phyloP scores from a whole-genome alignment of 2,888 invertebrate genomes.

The Arctia plantaginis region DNA sequence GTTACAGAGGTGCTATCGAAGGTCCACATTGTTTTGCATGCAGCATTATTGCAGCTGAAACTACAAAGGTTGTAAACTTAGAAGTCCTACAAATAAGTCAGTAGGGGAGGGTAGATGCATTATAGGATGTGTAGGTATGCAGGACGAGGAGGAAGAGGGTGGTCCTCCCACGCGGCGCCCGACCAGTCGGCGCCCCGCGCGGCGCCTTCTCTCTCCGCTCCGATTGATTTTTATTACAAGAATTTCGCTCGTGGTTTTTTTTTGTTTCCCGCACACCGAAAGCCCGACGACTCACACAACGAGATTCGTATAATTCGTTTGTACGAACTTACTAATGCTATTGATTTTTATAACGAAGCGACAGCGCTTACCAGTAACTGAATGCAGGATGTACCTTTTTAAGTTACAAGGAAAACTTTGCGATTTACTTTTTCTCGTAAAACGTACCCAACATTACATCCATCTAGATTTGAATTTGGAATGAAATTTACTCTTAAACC shows the following conservation, averaged over 20 bases:
- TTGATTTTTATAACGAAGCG: conserved; percentile 86
- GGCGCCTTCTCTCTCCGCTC: conserved; percentile 85
- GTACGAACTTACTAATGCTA: conserved; percentile 86
- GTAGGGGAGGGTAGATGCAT: conserved; percentile 72
- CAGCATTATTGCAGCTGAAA: conserved; percentile 30
- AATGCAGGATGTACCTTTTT: conserved; percentile 50
- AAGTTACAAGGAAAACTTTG: conserved; percentile 36
- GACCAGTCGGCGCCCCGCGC: conserved; percentile 82
- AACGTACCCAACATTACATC: conserved; percentile 3
- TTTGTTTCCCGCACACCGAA: conserved; percentile 82
- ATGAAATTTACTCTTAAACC: not conserved
- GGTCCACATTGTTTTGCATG: conserved; percentile 22
- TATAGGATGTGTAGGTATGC: conserved; percentile 72
- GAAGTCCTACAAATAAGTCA: conserved; percentile 32
- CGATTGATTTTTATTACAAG: conserved; percentile 88
- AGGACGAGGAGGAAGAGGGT: conserved; percentile 58
- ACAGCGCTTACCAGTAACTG: conserved; percentile 55
- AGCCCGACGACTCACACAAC: conserved; percentile 79
- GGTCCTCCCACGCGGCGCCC: conserved; percentile 65
- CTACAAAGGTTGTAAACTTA: conserved; percentile 27
- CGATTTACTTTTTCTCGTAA: conserved; percentile 7
- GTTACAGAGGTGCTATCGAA: conserved; percentile 7
- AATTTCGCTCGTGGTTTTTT: conserved; percentile 84
- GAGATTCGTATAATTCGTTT: conserved; percentile 85
- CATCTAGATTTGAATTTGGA: not conserved